Evolutionary conservation across 2,888 invertebrate genomes (phyloP).

Genomic region (Cantharis lateralis): DNA sequence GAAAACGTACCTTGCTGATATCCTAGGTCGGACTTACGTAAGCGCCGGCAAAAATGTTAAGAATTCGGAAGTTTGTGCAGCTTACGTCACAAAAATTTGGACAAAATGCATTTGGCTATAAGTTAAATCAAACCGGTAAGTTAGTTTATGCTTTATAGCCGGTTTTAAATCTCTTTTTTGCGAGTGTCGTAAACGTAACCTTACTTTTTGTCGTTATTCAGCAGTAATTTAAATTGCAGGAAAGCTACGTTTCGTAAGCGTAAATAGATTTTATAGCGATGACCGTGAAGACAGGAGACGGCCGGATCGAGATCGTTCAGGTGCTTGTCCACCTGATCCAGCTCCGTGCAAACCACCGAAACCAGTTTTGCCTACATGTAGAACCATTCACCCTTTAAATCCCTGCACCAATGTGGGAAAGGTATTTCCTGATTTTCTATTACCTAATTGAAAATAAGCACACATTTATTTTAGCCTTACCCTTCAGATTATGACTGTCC

Average conservation of each 20-base stretch:
- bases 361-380: not conserved
- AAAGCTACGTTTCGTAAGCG: constrained; percentile 8
- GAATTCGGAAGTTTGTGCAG: constrained; percentile 31
- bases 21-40: constrained; percentile 34
- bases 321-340: constrained; percentile 26
- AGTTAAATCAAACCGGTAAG: constrained; percentile 28
- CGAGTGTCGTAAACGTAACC: not conserved
- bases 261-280: constrained; percentile 32
- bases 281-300: constrained; percentile 10
- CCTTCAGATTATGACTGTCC: constrained; percentile 37
- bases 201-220: not conserved
- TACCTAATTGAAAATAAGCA: not conserved
- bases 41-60: constrained; percentile 38
- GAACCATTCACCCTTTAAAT: not conserved
- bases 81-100: constrained; percentile 26
- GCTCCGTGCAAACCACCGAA: constrained; percentile 26
- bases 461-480: constrained; percentile 27
- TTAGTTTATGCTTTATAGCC: not conserved
- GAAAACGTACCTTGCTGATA: not conserved
- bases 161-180: not conserved
- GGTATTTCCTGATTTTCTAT: not conserved
- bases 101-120: constrained; percentile 15
- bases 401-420: not conserved
- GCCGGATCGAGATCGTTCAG: constrained; percentile 4
- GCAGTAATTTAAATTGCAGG: constrained; percentile 15